Evolutionary conservation across 2,888 invertebrate species (phyloP).

Genomic region (Eurytoma adleriae): DNA sequence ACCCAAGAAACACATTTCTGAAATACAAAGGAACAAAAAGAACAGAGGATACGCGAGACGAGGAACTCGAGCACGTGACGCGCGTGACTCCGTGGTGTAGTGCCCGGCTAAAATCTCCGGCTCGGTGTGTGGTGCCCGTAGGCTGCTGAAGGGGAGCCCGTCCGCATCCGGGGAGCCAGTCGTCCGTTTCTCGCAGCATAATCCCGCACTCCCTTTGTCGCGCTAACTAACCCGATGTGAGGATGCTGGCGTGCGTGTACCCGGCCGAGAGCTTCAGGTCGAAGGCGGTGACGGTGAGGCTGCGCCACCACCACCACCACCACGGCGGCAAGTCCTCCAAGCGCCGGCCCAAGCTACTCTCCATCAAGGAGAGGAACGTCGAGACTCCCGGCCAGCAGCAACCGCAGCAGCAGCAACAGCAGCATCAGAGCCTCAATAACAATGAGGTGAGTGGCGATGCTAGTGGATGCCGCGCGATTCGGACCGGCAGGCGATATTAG

Average conservation of each 20-base stretch:
- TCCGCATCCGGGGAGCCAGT: neutral
- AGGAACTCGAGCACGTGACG: too few species aligned
- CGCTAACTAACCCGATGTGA: neutral
- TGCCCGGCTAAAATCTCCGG: neutral
- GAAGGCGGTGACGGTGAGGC: slow-evolving; percentile 69
- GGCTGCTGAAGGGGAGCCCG: neutral
- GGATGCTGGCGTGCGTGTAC: slow-evolving; percentile 73
- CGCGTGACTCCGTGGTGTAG: too few species aligned
- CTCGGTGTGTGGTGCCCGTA: neutral
- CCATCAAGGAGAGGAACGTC: slow-evolving; percentile 36
- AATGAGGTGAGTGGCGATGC: slow-evolving; percentile 59
- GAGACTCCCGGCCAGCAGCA: neutral
- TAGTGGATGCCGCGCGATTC: neutral
- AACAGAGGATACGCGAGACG: too few species aligned
- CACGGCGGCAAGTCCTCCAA: slow-evolving; percentile 67
- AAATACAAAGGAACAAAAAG: too few species aligned
- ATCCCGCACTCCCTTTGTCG: neutral
- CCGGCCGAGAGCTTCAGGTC: slow-evolving; percentile 72
- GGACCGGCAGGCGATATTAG: too few species aligned
- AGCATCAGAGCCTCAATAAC: slow-evolving; percentile 22
- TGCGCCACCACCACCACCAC: slow-evolving; percentile 61
- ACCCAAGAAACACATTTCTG: too few species aligned
- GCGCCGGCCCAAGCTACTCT: slow-evolving; percentile 56
- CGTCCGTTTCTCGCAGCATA: neutral
- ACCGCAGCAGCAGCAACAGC: neutral